A percentile compares a stretch with the other conserved stretches of the same genome.
phyloP scores from a whole-genome alignment of 2,888 invertebrate species.

The Apomyelois bistriatella region DNA sequence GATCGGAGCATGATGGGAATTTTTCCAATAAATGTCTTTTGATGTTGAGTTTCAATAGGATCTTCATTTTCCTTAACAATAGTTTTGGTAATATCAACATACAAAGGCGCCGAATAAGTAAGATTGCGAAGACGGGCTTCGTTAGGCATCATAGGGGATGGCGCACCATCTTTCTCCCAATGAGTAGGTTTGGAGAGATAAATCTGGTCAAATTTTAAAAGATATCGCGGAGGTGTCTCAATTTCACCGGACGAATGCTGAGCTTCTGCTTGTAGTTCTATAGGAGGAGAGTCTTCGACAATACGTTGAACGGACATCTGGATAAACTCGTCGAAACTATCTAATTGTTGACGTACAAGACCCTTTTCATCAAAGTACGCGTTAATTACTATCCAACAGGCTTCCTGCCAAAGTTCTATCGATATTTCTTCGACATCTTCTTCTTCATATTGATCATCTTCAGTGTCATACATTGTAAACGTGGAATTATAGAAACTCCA shows the following conservation, averaged over 20 bases:
- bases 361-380: slow-evolving; percentile 99
- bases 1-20: slow-evolving; percentile 99
- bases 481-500: not conserved
- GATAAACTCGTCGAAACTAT: slow-evolving; percentile 99
- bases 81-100: slow-evolving; percentile 99
- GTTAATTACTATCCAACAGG: slow-evolving; percentile 99
- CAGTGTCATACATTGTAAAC: slow-evolving; percentile 66
- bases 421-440: slow-evolving; percentile 97
- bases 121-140: slow-evolving; percentile 98
- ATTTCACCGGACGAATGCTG: slow-evolving; percentile 97
- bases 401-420: slow-evolving; percentile 99
- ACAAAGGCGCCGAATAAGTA: slow-evolving; percentile 98
- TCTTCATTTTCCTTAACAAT: slow-evolving; percentile 95
- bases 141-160: slow-evolving; percentile 99
- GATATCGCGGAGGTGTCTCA: slow-evolving; percentile 93
- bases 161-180: slow-evolving; percentile 99
- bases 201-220: slow-evolving; percentile 99
- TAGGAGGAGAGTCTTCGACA: slow-evolving; percentile 99
- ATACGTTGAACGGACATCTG: slow-evolving; percentile 99
- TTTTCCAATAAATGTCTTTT: slow-evolving; percentile 90
- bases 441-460: slow-evolving; percentile 85
- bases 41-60: slow-evolving; percentile 90
- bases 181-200: slow-evolving; percentile 99
- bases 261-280: slow-evolving; percentile 98
- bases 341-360: slow-evolving; percentile 98